phyloP scores from a whole-genome alignment of 2,113 vertebrate genomes.

The Xenopus tropicalis region DNA sequence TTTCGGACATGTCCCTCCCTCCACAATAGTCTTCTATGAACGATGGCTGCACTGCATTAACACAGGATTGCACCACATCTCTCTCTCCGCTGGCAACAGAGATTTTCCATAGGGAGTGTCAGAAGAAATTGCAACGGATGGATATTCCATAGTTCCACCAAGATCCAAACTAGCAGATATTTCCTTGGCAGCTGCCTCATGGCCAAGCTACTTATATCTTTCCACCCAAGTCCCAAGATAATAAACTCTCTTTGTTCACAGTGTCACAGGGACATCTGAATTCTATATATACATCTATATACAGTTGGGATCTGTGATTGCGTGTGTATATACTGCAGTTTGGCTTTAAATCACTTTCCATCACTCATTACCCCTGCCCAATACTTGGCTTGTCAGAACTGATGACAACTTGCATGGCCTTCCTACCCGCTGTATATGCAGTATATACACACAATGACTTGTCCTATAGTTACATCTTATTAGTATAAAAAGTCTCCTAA shows the following conservation, averaged over 20 bases:
- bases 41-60: no score
- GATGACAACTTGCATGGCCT: slow-evolving; percentile 1
- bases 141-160: neutral
- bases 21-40: no score
- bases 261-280: slow-evolving; percentile 20
- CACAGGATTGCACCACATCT: no score
- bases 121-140: no score
- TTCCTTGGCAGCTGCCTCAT: neutral
- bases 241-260: slow-evolving; percentile 16
- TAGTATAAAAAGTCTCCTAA: slow-evolving; percentile 40
- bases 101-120: no score
- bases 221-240: neutral
- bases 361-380: no score
- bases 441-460: slow-evolving; percentile 22
- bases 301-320: slow-evolving; percentile 21
- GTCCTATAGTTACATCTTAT: slow-evolving; percentile 42
- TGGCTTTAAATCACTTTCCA: neutral
- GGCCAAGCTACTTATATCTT: neutral
- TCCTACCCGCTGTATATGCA: neutral
- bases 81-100: no score
- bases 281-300: slow-evolving; percentile 41
- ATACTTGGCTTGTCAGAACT: slow-evolving; percentile 8
- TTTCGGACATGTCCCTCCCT: no score
- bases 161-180: neutral
- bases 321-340: slow-evolving; percentile 19